Evolutionary conservation across 2,888 invertebrate genomes (phyloP), one percentile per base, ranked within the genome.

Genomic region (Troides aeacus): DNA sequence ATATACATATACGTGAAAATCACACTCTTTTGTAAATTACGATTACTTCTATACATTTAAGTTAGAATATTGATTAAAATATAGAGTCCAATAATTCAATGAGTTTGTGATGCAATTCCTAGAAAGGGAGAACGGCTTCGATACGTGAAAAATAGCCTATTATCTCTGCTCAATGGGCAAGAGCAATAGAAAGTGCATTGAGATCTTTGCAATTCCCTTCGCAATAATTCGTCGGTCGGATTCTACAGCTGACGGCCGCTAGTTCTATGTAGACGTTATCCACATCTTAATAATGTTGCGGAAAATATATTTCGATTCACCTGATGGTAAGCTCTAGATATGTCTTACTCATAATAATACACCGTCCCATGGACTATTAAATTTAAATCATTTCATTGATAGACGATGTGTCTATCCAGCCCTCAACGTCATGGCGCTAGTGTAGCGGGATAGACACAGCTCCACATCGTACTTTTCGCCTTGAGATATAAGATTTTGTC

Each of bases 151-250:
- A 85, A 85, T 82, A 78, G 82, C 82, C 78, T 77, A 84, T 83
- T 82, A 83, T 78, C 75, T 75, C 73, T 79, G 74, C 76, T 79
- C 81, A 83, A 79, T 80, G 79, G 79, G 77, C 79, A 78, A 79
- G 78, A 79, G 76, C 74, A 72, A 77, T 83, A 84, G 84, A 86
- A 85, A 86, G 86, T 84, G 80, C 83, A 80, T 79, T 78, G 78
- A 79, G 79, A 83, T 84, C 81, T 81, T 81, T 80, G 82, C 78
- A 79, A 83, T 83, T 81, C 80, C 77, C 77, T 79, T 73, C 71
- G 80, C 78, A 82, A 83, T 84, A 84, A 85, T 84, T 86, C 80
- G 79, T 83, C 72, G 74, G 77, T 79, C 70, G 75, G 76, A 78
- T 77, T 79, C 78, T 65, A 65, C 62, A 71, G 76, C 78, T 79